A percentile compares a stretch with the other conserved stretches of the same genome.
Evolutionary conservation across 2,113 vertebrate genomes (phyloP).

Genomic region (Coptodon rendalli): DNA sequence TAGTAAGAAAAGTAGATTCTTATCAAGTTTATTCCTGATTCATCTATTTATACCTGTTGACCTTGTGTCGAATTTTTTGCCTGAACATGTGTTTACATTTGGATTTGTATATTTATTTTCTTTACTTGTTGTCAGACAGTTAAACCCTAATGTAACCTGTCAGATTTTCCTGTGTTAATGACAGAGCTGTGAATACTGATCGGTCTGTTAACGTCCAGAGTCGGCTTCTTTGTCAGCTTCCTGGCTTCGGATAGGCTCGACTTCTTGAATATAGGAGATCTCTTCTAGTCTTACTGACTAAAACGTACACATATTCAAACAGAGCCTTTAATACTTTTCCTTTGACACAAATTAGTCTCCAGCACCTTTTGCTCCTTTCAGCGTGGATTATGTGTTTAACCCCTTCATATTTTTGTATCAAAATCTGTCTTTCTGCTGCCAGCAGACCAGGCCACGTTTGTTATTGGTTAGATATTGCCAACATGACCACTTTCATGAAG

Average conservation of each 20-base stretch:
- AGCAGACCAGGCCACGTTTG: neutral
- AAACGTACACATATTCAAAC: neutral
- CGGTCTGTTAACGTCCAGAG: neutral
- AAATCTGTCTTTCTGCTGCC: neutral
- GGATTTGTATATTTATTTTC: neutral
- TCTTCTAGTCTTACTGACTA: neutral
- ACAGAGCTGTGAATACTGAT: neutral
- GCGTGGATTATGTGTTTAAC: neutral
- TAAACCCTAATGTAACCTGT: neutral
- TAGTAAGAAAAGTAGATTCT: neutral
- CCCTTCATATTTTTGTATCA: neutral
- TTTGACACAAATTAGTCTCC: neutral
- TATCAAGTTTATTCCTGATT: neutral
- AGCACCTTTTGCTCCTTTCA: neutral
- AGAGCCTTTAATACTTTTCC: neutral
- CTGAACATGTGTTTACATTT: neutral
- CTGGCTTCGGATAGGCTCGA: neutral
- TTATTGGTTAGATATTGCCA: neutral
- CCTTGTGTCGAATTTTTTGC: fast-evolving
- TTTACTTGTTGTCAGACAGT: neutral
- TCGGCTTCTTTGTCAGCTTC: neutral
- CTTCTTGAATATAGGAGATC: neutral
- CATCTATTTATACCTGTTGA: neutral
- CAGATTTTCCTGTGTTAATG: neutral
- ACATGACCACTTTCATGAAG: neutral